Percentiles rank a stretch among this genome's conserved stretches.
Evolutionary conservation across 2,888 invertebrate species (phyloP).

Genomic region (Pollenia griseotomentosa): DNA sequence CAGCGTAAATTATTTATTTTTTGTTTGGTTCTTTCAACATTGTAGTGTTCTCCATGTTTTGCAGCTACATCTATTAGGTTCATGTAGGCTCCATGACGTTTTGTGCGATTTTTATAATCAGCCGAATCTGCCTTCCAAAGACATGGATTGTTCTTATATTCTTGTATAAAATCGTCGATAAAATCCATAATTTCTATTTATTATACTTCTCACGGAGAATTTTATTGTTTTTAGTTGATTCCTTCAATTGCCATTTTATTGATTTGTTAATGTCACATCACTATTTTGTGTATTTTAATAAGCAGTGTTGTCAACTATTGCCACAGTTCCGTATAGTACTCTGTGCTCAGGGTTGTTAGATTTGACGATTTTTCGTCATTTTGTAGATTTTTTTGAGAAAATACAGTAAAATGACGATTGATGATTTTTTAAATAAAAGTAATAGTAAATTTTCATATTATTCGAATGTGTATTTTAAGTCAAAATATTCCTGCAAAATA

Average conservation of each 20-base stretch:
- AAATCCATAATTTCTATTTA: constrained; percentile 79
- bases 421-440: no score
- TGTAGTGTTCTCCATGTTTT: constrained; percentile 83
- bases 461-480: no score
- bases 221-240: constrained; percentile 65
- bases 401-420: no score
- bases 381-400: no score
- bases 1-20: constrained; percentile 84
- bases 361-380: no score
- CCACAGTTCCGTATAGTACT: no score
- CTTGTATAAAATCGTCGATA: constrained; percentile 83
- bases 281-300: constrained; percentile 2
- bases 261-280: constrained; percentile 65
- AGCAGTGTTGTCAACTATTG: no score
- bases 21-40: constrained; percentile 83
- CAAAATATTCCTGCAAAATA: no score
- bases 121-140: constrained; percentile 83
- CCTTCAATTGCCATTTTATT: constrained; percentile 64
- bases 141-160: constrained; percentile 83
- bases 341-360: no score
- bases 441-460: no score
- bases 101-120: constrained; percentile 82
- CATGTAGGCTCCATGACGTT: constrained; percentile 83
- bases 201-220: constrained; percentile 9
- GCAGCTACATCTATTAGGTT: constrained; percentile 83